Conservation (phyloP, 2,888 invertebrate genomes). For the Platycnemis pennipes region DNA sequence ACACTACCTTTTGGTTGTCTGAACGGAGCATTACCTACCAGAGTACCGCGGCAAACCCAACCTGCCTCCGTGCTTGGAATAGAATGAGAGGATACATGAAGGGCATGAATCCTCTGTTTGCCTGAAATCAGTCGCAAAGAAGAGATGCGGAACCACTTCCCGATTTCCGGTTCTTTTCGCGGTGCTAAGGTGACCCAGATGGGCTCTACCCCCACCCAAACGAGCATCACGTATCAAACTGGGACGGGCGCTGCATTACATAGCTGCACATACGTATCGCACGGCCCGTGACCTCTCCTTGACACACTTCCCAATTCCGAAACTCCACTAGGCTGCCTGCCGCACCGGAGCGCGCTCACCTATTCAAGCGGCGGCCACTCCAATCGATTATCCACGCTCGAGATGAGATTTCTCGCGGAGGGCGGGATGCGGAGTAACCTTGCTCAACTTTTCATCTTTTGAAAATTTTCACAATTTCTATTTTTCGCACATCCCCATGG, state of each 20-base stretch:
- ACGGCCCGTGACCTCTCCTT: background rate
- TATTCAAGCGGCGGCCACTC: background rate
- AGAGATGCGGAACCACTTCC: background rate
- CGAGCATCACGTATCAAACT: background rate
- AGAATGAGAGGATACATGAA: no score
- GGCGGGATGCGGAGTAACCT: background rate
- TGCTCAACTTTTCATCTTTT: no score
- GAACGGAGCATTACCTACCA: no score
- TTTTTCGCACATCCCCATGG: background rate
- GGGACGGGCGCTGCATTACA: background rate
- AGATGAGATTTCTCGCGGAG: background rate
- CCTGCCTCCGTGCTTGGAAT: no score
- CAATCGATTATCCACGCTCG: background rate
- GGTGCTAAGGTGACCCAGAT: background rate
- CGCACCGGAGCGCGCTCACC: background rate
- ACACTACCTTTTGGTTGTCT: no score
- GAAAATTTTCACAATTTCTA: background rate
- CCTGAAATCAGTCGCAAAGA: no score
- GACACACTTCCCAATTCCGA: slow-evolving; percentile 17
- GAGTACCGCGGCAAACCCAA: no score
- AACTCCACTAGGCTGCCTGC: background rate
- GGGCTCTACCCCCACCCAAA: no score
- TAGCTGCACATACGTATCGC: background rate
- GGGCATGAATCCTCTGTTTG: no score
- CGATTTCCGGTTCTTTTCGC: background rate